These are phyloP conservation scores for Pristionchus mayeri DNA, from an alignment of 2,888 invertebrate genomes.

Conservation along the genomic window DNA sequence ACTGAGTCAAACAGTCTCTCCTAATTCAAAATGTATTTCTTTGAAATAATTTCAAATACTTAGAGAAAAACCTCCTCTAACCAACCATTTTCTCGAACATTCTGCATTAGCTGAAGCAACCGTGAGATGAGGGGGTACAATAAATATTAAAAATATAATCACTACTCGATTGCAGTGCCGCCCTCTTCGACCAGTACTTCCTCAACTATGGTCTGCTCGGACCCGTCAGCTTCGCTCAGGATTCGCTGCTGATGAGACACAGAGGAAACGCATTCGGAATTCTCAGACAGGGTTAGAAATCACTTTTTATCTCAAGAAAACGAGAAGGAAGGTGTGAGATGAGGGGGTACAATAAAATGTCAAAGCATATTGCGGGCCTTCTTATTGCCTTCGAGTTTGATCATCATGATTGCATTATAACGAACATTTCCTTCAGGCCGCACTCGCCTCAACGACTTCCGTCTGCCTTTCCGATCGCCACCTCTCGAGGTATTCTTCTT, in stretches of 20 bases:
- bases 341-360: too few relatives aligned
- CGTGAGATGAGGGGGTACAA: too few relatives aligned
- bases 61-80: too few relatives aligned
- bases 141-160: not conserved
- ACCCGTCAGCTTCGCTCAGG: slow-evolving; percentile 40
- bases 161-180: slow-evolving; percentile 60
- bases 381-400: too few relatives aligned
- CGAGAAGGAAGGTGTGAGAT: too few relatives aligned
- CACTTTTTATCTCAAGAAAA: too few relatives aligned
- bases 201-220: slow-evolving; percentile 74
- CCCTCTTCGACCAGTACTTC: slow-evolving; percentile 76
- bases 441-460: slow-evolving; percentile 74
- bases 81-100: too few relatives aligned
- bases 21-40: too few relatives aligned
- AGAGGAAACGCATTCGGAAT: slow-evolving; percentile 75
- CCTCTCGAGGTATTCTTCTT: slow-evolving; percentile 54
- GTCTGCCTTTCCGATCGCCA: slow-evolving; percentile 72
- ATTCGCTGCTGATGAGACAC: slow-evolving; percentile 62
- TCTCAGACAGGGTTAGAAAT: slow-evolving; percentile 70
- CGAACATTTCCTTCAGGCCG: slow-evolving; percentile 57
- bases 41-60: too few relatives aligned
- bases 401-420: not conserved
- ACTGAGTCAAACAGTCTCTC: too few relatives aligned
- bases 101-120: too few relatives aligned
- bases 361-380: too few relatives aligned